Base-by-base conservation (phyloP, 2,113 vertebrate species). In the Spea multiplicata region DNA sequence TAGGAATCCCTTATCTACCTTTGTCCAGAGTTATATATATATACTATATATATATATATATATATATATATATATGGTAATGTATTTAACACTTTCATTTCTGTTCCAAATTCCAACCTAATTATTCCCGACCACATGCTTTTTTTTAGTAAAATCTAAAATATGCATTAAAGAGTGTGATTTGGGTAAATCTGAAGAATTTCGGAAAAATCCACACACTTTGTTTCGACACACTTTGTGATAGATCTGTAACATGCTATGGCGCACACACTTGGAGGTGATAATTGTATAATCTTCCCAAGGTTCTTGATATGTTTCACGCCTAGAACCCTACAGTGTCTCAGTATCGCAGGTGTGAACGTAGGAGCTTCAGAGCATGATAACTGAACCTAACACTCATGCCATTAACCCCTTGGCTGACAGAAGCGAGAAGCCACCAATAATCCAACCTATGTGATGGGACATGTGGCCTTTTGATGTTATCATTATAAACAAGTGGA, bases 391-490 rank as follows among this genome's bases (percentile, higher is more conserved):
- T 66, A 12, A 44, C 46, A 47, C 44, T 50, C 49, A 9, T 45
- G n/a, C 5, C 53, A 68, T 80, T 80, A 80, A 80, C 78, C 78
- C 50, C 45, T 74, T 53, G 6, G 2, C 8, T 49, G 5, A 52
- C 53, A 67, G 16, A 7, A 47, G 48, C 5, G 45, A 52, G 14
- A 8, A 67, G 44, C 62, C 30, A 30, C 30, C 30, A 30, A 1
- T 53, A 13, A 48, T 47, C 4, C 45, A 7, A 79, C 52, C 44
- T 30, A 76, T 8, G 8, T 17, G 53, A 44, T 16, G 45, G 6
- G 66, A 66, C 83, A 84, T 82, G 84, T 81, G 85, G 81, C 79
- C 47, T 64, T 68, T 75, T 86, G 82, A 84, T 80, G 81, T 82
- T 70, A 57, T 84, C 69, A 65, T 16, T 78, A 78, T 81, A 82